Conservation (phyloP, 2,888 invertebrate genomes). For the Cosmia pyralina region DNA sequence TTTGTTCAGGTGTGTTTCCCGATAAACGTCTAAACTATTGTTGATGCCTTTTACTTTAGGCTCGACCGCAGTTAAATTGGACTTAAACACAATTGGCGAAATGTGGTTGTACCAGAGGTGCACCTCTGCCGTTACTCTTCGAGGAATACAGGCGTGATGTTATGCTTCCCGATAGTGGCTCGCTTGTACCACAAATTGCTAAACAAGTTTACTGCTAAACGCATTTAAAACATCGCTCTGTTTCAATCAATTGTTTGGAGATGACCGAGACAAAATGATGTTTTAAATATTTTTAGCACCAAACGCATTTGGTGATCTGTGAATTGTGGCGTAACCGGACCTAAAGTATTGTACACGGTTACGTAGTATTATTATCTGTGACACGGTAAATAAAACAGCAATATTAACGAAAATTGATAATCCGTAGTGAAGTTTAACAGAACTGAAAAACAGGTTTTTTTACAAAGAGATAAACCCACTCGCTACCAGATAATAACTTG, state of each 20-base stretch:
- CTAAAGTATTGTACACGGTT: not conserved
- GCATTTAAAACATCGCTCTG: not conserved
- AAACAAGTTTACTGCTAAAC: not conserved
- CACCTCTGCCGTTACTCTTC: not conserved
- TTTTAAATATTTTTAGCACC: too few species aligned
- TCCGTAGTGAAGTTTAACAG: not conserved
- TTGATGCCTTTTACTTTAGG: not conserved
- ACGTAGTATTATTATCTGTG: too few species aligned
- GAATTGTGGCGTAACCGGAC: too few species aligned
- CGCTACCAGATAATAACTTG: constrained; percentile 16
- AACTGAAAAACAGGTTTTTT: constrained; percentile 10
- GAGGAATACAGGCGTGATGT: not conserved
- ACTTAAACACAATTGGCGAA: not conserved
- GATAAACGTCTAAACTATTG: not conserved
- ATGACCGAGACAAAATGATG: not conserved
- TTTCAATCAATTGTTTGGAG: not conserved
- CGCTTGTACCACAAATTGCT: not conserved
- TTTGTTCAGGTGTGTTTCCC: not conserved
- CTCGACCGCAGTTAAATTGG: not conserved
- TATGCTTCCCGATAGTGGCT: not conserved
- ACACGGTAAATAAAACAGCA: not conserved
- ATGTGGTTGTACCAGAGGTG: not conserved
- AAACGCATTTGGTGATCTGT: too few species aligned
- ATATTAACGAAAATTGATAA: not conserved
- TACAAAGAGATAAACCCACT: constrained; percentile 13